These are phyloP conservation scores for Chromoteleia sp. DNA, from an alignment of 2,888 invertebrate genomes.

Conservation along the genomic window DNA sequence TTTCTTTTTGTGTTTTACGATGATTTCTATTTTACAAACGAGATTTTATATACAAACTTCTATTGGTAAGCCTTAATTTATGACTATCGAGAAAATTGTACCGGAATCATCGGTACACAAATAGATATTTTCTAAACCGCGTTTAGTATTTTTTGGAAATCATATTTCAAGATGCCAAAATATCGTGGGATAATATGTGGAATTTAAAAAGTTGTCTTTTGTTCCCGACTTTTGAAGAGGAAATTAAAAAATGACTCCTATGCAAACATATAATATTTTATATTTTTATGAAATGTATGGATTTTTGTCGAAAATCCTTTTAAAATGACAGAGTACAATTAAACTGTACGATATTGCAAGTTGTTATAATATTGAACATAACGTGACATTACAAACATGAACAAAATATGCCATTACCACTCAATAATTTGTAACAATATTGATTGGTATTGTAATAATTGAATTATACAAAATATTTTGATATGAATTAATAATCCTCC, in stretches of 20 bases:
- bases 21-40: background rate
- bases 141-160: background rate
- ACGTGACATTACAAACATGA: background rate
- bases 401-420: background rate
- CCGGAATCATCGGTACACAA: conserved; percentile 3
- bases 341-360: too few species aligned
- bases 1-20: conserved; percentile 22
- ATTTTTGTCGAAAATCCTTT: too few species aligned
- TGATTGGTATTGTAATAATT: conserved; percentile 8
- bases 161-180: conserved; percentile 10
- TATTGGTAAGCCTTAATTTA: conserved; percentile 30
- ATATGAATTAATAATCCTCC: conserved; percentile 37
- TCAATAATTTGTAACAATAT: background rate
- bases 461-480: conserved; percentile 52
- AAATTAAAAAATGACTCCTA: conserved; percentile 1
- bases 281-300: background rate
- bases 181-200: background rate
- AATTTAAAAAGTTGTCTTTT: background rate
- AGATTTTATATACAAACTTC: background rate
- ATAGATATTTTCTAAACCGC: conserved; percentile 11
- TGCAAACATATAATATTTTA: conserved; percentile 1
- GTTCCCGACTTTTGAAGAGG: background rate
- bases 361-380: too few species aligned
- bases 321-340: too few species aligned
- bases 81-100: conserved; percentile 15